Evolutionary conservation across 2,113 vertebrate species (phyloP).

Genomic region (Carassius carassius): DNA sequence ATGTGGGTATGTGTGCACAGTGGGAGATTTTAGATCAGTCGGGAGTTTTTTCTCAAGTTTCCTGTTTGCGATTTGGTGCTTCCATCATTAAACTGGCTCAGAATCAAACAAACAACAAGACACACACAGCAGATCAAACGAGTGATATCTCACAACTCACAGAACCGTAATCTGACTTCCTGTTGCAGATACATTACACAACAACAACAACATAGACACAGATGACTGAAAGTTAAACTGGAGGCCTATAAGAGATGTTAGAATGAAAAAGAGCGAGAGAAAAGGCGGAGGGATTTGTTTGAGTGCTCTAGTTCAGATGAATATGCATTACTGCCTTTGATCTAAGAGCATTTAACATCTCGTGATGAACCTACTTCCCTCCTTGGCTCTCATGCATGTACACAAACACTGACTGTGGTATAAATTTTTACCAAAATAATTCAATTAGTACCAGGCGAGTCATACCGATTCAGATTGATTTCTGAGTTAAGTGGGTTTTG

Average conservation of each 20-base stretch:
- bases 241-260: not conserved
- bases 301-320: slow-evolving; percentile 12
- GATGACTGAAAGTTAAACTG: not conserved
- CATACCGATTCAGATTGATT: not conserved
- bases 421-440: not conserved
- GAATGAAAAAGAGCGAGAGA: not conserved
- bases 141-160: not conserved
- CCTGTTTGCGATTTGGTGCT: slow-evolving; percentile 11
- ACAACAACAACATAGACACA: not conserved
- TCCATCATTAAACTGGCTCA: slow-evolving; percentile 31
- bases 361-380: slow-evolving; percentile 2
- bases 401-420: not conserved
- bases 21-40: slow-evolving; percentile 23
- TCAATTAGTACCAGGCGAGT: not conserved
- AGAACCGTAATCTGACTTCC: slow-evolving; percentile 10
- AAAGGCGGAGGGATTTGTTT: not conserved
- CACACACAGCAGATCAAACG: slow-evolving; percentile 25
- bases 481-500: not conserved
- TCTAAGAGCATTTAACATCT: slow-evolving; percentile 33
- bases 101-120: slow-evolving; percentile 18
- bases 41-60: slow-evolving; percentile 30
- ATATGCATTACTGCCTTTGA: slow-evolving; percentile 34
- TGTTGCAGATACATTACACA: not conserved
- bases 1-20: slow-evolving; percentile 1
- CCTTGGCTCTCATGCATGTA: not conserved